Conservation (phyloP, 2,888 invertebrate genomes). For the Aleiodes alternator region DNA sequence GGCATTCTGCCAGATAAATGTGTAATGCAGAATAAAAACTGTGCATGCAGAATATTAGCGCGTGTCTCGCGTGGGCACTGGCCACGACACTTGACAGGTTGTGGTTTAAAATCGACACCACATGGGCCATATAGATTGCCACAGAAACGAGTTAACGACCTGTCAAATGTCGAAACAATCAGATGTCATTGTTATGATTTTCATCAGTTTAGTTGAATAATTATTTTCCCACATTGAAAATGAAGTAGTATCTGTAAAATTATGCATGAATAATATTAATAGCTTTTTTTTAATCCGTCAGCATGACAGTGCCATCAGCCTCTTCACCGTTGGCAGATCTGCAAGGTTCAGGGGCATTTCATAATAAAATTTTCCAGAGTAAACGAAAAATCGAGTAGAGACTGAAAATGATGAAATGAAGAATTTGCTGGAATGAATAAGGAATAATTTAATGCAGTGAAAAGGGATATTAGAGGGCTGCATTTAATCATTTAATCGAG, state of each 20-base stretch:
- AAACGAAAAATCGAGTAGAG: not conserved
- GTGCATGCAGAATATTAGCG: constrained; percentile 35
- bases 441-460: constrained; percentile 37
- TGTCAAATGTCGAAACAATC: constrained; percentile 60
- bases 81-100: constrained; percentile 51
- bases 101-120: constrained; percentile 55
- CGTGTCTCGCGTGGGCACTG: constrained; percentile 44
- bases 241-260: not conserved
- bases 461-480: constrained; percentile 10
- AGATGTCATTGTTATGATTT: constrained; percentile 26
- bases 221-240: not conserved
- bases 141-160: constrained; percentile 63
- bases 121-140: constrained; percentile 37
- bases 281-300: too few relatives aligned
- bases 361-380: too few relatives aligned
- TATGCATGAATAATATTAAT: not conserved
- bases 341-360: too few relatives aligned
- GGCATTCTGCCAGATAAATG: constrained; percentile 53
- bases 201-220: not conserved
- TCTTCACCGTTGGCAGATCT: too few relatives aligned
- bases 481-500: constrained; percentile 43
- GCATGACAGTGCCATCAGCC: too few relatives aligned
- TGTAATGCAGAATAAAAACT: constrained; percentile 7
- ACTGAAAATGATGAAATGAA: constrained; percentile 31
- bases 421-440: constrained; percentile 40